Percentiles rank a stretch among this genome's conserved stretches.
Evolutionary conservation across 1,140 invertebrate genomes (phyloP).

Genomic region (Nomia melanderi): DNA sequence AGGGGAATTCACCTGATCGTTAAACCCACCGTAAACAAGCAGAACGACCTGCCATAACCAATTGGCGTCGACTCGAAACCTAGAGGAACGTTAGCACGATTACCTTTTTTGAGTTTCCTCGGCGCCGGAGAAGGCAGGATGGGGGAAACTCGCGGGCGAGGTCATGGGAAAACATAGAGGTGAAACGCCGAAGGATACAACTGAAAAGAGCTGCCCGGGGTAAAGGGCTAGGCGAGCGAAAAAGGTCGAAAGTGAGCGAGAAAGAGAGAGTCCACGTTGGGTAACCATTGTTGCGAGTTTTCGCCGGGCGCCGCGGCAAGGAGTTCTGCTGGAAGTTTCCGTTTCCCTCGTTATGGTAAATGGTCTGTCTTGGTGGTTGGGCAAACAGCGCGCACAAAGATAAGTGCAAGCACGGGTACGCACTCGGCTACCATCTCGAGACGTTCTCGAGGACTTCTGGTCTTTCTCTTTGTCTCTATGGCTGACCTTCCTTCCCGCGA

Average conservation of each 20-base stretch:
- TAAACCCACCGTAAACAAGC: no score
- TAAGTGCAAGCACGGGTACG: conserved; percentile 66
- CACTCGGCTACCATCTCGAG: conserved; percentile 71
- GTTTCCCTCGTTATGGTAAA: conserved; percentile 77
- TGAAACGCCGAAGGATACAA: not conserved
- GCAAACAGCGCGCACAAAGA: conserved; percentile 75
- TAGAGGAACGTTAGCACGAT: no score
- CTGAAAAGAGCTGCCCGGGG: not conserved
- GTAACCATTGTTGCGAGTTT: conserved; percentile 62
- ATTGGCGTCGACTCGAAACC: no score
- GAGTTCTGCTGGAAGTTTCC: conserved; percentile 61
- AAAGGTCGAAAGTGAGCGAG: conserved; percentile 26
- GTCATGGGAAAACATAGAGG: conserved; percentile 38
- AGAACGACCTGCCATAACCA: no score
- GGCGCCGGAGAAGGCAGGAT: no score
- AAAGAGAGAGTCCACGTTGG: conserved; percentile 27
- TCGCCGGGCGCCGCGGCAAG: conserved; percentile 37
- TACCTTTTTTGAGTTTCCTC: no score
- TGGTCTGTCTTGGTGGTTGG: conserved; percentile 74
- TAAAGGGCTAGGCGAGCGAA: conserved; percentile 4
- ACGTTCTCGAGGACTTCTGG: conserved; percentile 68
- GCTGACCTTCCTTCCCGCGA: conserved; percentile 42
- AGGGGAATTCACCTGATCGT: no score
- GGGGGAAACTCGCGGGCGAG: no score
- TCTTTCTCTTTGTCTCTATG: conserved; percentile 49